Conservation (phyloP, 1,140 invertebrate genomes). For the Steinernema feltiae region DNA sequence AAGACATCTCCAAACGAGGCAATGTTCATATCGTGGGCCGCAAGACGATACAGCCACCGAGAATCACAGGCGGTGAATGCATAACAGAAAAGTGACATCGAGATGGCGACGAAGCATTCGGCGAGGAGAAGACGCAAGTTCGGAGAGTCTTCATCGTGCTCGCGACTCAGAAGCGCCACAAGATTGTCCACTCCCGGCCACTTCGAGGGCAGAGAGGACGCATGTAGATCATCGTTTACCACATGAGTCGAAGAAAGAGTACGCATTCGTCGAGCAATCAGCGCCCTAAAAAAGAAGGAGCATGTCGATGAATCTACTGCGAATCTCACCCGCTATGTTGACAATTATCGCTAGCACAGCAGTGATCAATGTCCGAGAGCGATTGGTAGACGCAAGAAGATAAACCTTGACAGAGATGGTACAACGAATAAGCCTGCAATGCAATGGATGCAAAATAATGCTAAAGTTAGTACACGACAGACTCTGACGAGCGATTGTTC, state of each 20-base stretch:
- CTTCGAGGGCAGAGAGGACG: slow-evolving; percentile 66
- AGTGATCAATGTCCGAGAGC: slow-evolving; percentile 80
- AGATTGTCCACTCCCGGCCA: slow-evolving; percentile 78
- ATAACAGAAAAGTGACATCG: slow-evolving; percentile 82
- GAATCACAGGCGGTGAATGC: slow-evolving; percentile 87
- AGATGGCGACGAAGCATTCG: slow-evolving; percentile 85
- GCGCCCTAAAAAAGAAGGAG: slow-evolving; percentile 27
- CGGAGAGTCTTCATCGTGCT: slow-evolving; percentile 91
- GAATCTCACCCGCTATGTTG: slow-evolving; percentile 16
- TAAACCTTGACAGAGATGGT: slow-evolving; percentile 84
- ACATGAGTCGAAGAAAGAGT: slow-evolving; percentile 28
- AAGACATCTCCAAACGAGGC: slow-evolving; percentile 80
- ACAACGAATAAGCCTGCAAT: slow-evolving; percentile 62
- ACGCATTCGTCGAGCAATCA: slow-evolving; percentile 19
- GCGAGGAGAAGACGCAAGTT: slow-evolving; percentile 82
- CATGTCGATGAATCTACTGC: neutral
- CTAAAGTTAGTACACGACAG: neutral
- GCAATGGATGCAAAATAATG: slow-evolving; percentile 1
- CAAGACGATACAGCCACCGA: slow-evolving; percentile 77
- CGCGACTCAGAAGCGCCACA: slow-evolving; percentile 76
- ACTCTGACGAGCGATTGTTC: slow-evolving; percentile 41
- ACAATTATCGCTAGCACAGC: slow-evolving; percentile 41
- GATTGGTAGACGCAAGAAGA: slow-evolving; percentile 98
- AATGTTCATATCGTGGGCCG: slow-evolving; percentile 74
- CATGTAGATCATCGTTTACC: slow-evolving; percentile 59